phyloP scores from a whole-genome alignment of 2,797 vertebrate species.

The Amblyopsis hoosieri region DNA sequence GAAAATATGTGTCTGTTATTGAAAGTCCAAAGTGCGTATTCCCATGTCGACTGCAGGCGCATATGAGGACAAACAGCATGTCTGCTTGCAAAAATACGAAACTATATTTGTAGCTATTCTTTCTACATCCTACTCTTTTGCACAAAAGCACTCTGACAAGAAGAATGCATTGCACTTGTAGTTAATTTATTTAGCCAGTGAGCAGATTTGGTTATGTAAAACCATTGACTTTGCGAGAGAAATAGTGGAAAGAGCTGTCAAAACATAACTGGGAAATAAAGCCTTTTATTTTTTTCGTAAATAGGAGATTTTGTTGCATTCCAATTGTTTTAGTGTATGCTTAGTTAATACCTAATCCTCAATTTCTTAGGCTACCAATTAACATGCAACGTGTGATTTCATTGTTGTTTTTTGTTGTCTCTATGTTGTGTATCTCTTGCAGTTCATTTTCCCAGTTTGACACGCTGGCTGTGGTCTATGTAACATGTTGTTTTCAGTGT shows the following conservation, averaged over 20 bases:
- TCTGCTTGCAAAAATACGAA: neutral
- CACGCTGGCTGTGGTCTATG: neutral
- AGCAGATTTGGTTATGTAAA: slow-evolving; percentile 75
- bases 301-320: neutral
- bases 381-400: no score
- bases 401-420: neutral
- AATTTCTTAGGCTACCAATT: no score
- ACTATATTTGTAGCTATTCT: neutral
- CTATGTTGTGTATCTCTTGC: neutral
- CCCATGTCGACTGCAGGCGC: slow-evolving; percentile 17
- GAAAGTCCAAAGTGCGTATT: slow-evolving; percentile 52
- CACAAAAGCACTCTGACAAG: neutral
- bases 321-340: neutral
- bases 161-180: slow-evolving; percentile 30
- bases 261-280: slow-evolving; percentile 28
- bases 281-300: neutral
- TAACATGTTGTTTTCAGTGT: slow-evolving; percentile 57
- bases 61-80: neutral
- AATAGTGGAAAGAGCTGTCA: slow-evolving; percentile 51
- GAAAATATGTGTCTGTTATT: slow-evolving; percentile 5
- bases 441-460: neutral
- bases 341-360: no score
- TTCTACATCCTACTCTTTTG: neutral
- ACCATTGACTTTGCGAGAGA: slow-evolving; percentile 34
- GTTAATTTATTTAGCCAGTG: slow-evolving; percentile 47